Percentiles rank a stretch among this genome's conserved stretches.
Conservation (phyloP, 2,797 vertebrate genomes). For the Pangasius mekongensis region DNA sequence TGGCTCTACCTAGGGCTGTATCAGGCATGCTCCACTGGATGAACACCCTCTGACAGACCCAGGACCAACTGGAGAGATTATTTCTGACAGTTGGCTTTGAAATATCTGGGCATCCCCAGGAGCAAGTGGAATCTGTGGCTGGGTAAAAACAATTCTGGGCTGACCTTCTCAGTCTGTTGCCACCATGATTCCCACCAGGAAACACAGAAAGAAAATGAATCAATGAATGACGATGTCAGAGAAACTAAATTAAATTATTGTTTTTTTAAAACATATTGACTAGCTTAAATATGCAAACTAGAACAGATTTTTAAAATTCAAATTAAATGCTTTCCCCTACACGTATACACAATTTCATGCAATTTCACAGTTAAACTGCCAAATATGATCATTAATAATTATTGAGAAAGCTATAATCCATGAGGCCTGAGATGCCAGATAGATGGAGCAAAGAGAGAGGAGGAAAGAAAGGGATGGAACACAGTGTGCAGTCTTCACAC, state of each 20-base stretch:
- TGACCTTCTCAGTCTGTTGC: not conserved
- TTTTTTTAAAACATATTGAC: not conserved
- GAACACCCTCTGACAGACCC: not conserved
- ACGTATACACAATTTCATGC: not conserved
- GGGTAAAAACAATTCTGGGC: not conserved
- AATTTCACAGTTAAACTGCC: not conserved
- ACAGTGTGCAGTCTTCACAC: conserved; percentile 21
- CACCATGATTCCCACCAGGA: not conserved
- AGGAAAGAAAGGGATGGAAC: conserved; percentile 2
- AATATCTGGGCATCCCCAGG: not conserved
- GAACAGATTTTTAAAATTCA: no score
- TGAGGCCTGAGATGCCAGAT: not conserved
- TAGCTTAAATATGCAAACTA: no score
- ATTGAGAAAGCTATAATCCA: conserved; percentile 11
- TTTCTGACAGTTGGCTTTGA: not conserved
- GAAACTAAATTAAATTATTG: not conserved
- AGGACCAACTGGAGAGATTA: not conserved
- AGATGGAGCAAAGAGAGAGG: not conserved
- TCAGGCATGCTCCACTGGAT: not conserved
- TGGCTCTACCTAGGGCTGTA: not conserved
- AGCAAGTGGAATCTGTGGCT: not conserved
- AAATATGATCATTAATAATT: not conserved
- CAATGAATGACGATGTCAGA: not conserved
- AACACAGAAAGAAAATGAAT: not conserved
- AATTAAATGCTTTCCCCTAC: not conserved